Conservation (phyloP, 2,113 vertebrate species). For the Cynoglossus semilaevis region DNA sequence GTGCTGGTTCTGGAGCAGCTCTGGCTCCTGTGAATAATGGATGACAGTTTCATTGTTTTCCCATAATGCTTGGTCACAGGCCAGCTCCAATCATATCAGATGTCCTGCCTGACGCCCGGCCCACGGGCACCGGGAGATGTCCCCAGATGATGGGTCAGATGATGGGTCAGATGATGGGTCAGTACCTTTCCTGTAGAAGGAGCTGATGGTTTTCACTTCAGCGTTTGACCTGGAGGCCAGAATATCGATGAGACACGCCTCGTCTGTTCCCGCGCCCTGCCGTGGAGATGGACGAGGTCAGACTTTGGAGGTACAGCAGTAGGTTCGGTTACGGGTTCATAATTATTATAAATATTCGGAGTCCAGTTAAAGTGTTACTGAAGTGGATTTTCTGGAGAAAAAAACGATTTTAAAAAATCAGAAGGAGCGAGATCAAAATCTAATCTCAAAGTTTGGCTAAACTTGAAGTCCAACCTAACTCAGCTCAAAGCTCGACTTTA, state of each 20-base stretch:
- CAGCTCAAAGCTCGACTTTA: too few relatives aligned
- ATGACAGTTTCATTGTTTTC: slow-evolving; percentile 37
- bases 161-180: neutral
- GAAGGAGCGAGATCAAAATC: too few relatives aligned
- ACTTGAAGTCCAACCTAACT: too few relatives aligned
- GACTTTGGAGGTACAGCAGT: too few relatives aligned
- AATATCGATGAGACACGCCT: slow-evolving; percentile 92
- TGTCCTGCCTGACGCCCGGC: slow-evolving; percentile 31
- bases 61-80: slow-evolving; percentile 26
- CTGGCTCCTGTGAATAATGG: slow-evolving; percentile 63
- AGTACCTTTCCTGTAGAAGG: slow-evolving; percentile 80
- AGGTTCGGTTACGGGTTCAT: too few relatives aligned
- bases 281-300: neutral
- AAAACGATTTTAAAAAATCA: too few relatives aligned
- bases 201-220: slow-evolving; percentile 80
- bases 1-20: too few relatives aligned
- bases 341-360: too few relatives aligned
- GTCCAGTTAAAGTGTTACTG: too few relatives aligned
- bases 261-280: slow-evolving; percentile 94
- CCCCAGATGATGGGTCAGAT: neutral
- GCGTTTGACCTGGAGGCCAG: slow-evolving; percentile 84
- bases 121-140: neutral
- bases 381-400: too few relatives aligned
- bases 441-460: too few relatives aligned
- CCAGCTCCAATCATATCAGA: slow-evolving; percentile 33